Percentiles rank a stretch among this genome's conserved stretches.
Conservation (phyloP, 2,113 vertebrate species). For the Calidris pugnax region DNA sequence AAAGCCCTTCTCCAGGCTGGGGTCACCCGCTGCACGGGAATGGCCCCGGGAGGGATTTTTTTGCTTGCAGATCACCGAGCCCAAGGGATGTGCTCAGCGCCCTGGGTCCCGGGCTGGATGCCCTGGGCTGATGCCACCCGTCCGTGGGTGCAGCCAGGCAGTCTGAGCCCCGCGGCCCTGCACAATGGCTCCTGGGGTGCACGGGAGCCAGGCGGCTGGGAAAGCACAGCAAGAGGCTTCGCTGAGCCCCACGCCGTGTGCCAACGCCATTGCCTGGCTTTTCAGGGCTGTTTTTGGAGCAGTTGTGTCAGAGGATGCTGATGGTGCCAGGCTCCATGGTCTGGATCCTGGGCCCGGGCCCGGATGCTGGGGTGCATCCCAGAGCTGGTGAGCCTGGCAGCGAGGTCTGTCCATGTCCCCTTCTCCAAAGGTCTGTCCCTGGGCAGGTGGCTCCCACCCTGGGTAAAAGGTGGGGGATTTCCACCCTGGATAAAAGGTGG, state of each 20-base stretch:
- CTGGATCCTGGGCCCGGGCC: neutral
- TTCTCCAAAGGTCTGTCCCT: neutral
- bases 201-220: neutral
- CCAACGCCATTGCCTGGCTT: accelerated
- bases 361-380: neutral
- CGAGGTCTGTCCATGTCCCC: neutral
- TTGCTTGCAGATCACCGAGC: accelerated
- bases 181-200: neutral
- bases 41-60: neutral
- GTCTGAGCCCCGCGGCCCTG: neutral
- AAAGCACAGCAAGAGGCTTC: neutral
- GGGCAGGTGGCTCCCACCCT: neutral
- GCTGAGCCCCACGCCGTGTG: accelerated
- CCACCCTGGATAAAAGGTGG: neutral
- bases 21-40: accelerated
- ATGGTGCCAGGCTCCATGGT: neutral
- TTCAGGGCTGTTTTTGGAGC: neutral
- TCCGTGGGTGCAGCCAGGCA: neutral
- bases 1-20: neutral
- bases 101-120: neutral
- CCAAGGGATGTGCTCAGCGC: neutral
- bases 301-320: neutral
- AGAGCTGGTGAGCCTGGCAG: accelerated
- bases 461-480: neutral
- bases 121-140: neutral